Base-by-base conservation (phyloP, 2,113 vertebrate genomes). In the Paratilapia polleni region DNA sequence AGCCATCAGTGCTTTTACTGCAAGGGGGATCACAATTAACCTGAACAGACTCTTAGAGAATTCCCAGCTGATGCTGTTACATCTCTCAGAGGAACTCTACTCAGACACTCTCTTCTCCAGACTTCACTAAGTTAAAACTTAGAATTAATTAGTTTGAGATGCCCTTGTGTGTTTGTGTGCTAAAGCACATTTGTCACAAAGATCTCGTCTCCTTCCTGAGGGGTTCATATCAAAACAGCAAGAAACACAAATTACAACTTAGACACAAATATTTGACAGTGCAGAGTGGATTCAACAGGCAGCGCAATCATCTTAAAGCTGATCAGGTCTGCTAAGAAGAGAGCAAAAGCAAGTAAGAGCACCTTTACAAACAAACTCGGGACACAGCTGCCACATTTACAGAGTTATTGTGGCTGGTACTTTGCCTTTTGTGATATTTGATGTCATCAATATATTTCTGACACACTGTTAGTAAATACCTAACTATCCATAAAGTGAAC, bases 291-390 rank as follows among this genome's bases (percentile, higher is more conserved):
- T 52, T 52, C 17, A 73, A 73, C 24, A 14, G 26, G 86, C 84
- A 87, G 88, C 90, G 73, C 26, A 58, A 63, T 87, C 89, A 85
- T 81, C 59, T 73, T 13, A 63, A 70, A 70, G 56, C 63, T 73
- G 62, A 84, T 77, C 22, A 63, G 57, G 41, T 80, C 58, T 66
- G 80, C 52, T 49, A 54, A 80, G 70, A 84, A 57, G 70, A 66
- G 8, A 57, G 54, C 19, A 38, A 78, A 52, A 74, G 41, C 41
- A 20, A 28, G 9, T 15, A 70, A 43, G 38, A 43, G 24, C 28
- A 86, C 43, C 36, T 43, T 85, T 17, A 28, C 5, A 17, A 56
- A 38, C 57, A 61, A 19, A 75, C 47, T 59, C 63, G 62, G 20
- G 28, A 20, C 66, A 63, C 28, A 83, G 34, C 59, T 49, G 43